Base-by-base conservation (phyloP, 2,888 invertebrate species). In the Rhagophthalmus giganteus region DNA sequence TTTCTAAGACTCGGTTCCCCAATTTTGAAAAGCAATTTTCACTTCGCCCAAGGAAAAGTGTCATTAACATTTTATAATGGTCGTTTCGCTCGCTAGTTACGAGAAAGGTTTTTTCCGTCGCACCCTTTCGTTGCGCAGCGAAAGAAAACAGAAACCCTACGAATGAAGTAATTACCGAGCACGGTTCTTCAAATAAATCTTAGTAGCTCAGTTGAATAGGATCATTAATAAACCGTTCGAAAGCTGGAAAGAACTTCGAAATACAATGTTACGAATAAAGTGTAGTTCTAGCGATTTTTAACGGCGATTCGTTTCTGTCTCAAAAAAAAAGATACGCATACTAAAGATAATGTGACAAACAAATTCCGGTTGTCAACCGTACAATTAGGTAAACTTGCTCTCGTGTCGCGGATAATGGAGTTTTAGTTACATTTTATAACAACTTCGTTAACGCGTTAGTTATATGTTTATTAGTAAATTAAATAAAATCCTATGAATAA, bases 151-250 rank as follows among this genome's bases (percentile, higher is more conserved):
- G 26, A 26, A 42, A 14, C 31, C 15, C 26, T 33, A 12, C 26
- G 33, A 41, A 35, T 32, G 25, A 42, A 25, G 42, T 45, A 32
- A 53, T 53, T 45, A 45, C 45, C 35, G 49, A 37, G 26, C 49
- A 41, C 33, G 33, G 9, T 49, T 45, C 46, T 33, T 34, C 41
- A 35, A 50, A 50, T 46, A 50, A 45, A 50, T 54, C 46, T 28
- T 40, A 14, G 31, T 32, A 46, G 41, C 26, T 50, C 45, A 40
- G 31, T 46, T 45, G 40, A 46, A 46, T 35, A 28, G 33, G 41
- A 15, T 44, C 45, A 54, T 54, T 54, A 54, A 45, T 50, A 46
- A 50, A 26, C n/a, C n/a, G n/a, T n/a, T n/a, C n/a, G n/a, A n/a
- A n/a, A n/a, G n/a, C n/a, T n/a, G n/a, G n/a, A n/a, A n/a, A n/a